phyloP scores from a whole-genome alignment of 2,113 vertebrate genomes.

The Notarius lentiginosus region DNA sequence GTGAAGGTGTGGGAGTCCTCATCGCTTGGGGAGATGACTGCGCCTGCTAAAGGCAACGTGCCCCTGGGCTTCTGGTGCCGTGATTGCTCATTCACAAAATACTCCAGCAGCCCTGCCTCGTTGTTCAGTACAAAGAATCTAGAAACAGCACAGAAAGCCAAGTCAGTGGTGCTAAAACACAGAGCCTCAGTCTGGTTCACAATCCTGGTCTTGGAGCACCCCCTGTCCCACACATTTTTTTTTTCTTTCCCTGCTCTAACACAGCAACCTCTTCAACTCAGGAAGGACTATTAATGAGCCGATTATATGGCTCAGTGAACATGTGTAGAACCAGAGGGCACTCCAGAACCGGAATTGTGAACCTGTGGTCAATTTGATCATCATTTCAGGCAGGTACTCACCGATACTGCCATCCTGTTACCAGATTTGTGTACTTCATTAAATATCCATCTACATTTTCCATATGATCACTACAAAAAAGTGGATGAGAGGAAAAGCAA shows the following conservation, averaged over 20 bases:
- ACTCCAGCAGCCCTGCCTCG: slow-evolving; percentile 92
- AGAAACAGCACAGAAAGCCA: slow-evolving; percentile 38
- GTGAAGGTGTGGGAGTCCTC: slow-evolving; percentile 98
- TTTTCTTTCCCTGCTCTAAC: neutral
- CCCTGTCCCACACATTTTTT: neutral
- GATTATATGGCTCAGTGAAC: neutral
- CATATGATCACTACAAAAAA: slow-evolving; percentile 87
- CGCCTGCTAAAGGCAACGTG: slow-evolving; percentile 89
- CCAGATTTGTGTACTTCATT: slow-evolving; percentile 98
- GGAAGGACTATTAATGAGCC: neutral
- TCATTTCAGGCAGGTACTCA: slow-evolving; percentile 64
- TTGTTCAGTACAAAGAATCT: slow-evolving; percentile 98
- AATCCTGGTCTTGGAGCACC: neutral
- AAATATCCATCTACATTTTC: slow-evolving; percentile 94
- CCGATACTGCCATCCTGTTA: slow-evolving; percentile 98
- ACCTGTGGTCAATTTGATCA: neutral
- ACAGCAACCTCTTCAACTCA: neutral
- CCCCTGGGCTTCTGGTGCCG: slow-evolving; percentile 91
- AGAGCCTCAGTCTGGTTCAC: neutral
- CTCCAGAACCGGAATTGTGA: too few species aligned
- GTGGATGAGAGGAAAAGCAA: slow-evolving; percentile 17
- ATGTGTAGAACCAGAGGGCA: neutral
- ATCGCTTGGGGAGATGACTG: slow-evolving; percentile 97
- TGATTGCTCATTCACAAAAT: slow-evolving; percentile 96
- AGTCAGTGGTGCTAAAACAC: neutral